These are phyloP conservation scores for Diadema setosum DNA, from an alignment of 35 echinoderm and acorn worm species.

Conservation along the genomic window DNA sequence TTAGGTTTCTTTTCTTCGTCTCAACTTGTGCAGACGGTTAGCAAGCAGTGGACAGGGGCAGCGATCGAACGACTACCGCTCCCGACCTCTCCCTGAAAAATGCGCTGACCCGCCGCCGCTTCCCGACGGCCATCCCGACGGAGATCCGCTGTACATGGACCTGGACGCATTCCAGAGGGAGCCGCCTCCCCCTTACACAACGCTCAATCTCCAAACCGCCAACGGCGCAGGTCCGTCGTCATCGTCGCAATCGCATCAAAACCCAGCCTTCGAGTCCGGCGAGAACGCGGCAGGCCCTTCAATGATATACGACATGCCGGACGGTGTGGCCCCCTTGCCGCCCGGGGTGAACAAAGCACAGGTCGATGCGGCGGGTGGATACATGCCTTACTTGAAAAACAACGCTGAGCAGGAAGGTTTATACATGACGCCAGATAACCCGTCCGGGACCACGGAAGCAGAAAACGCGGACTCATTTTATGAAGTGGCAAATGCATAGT, in stretches of 20 bases:
- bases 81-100: background rate
- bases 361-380: background rate
- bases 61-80: background rate
- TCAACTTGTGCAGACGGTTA: background rate
- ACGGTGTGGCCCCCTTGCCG: background rate
- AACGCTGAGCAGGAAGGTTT: background rate
- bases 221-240: too few relatives aligned
- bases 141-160: slow-evolving; percentile 3
- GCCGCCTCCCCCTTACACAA: background rate
- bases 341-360: background rate
- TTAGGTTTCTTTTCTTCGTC: background rate
- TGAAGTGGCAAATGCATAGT: background rate
- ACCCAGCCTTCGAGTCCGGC: background rate
- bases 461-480: background rate
- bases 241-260: background rate
- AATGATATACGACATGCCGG: background rate
- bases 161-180: background rate
- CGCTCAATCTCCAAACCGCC: background rate
- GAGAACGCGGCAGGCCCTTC: background rate
- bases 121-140: background rate
- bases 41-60: background rate
- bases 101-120: background rate
- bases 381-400: slow-evolving; percentile 4
- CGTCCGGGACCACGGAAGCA: background rate
- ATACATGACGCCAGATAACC: background rate